phyloP scores from a whole-genome alignment of 2,797 vertebrate genomes.

The Pyrocephalus nanus region DNA sequence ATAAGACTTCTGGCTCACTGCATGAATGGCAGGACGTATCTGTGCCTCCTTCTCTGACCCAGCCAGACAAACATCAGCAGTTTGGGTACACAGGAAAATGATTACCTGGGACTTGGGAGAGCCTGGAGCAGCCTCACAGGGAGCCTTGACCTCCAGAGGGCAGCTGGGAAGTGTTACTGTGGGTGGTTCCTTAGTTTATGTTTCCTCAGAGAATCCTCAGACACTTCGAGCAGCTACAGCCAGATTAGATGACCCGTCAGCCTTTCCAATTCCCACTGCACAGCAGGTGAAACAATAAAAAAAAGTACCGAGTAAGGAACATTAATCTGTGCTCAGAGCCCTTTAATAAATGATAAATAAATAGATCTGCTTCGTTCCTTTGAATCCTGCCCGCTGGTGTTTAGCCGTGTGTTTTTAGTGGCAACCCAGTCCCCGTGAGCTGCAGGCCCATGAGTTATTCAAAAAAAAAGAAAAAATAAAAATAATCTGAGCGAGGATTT shows the following conservation, averaged over 20 bases:
- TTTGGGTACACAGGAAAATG: rapidly evolving
- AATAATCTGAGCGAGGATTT: conserved; percentile 37
- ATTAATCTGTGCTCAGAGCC: conserved; percentile 54
- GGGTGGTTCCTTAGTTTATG: conserved; percentile 38
- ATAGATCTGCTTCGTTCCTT: conserved; percentile 48
- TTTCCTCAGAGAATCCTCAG: conserved; percentile 31
- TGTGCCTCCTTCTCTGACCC: background rate
- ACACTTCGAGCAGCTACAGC: conserved; percentile 30
- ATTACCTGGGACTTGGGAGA: background rate
- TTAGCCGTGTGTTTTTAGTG: conserved; percentile 70
- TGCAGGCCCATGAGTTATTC: conserved; percentile 17
- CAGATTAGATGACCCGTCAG: conserved; percentile 19
- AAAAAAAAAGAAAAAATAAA: conserved; percentile 8
- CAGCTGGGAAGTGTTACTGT: background rate
- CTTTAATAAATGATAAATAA: conserved; percentile 70
- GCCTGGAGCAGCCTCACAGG: background rate
- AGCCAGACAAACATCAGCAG: background rate
- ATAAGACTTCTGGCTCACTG: background rate
- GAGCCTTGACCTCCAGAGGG: background rate
- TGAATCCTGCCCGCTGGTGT: conserved; percentile 29
- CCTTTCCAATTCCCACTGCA: conserved; percentile 38
- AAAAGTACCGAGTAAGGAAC: conserved; percentile 49
- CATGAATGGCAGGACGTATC: background rate
- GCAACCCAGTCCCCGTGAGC: background rate
- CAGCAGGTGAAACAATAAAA: conserved; percentile 75